Percentiles rank a stretch among this genome's conserved stretches.
These are phyloP conservation scores for Eupithecia pulchellata DNA, from an alignment of 2,888 invertebrate genomes.

Conservation along the genomic window DNA sequence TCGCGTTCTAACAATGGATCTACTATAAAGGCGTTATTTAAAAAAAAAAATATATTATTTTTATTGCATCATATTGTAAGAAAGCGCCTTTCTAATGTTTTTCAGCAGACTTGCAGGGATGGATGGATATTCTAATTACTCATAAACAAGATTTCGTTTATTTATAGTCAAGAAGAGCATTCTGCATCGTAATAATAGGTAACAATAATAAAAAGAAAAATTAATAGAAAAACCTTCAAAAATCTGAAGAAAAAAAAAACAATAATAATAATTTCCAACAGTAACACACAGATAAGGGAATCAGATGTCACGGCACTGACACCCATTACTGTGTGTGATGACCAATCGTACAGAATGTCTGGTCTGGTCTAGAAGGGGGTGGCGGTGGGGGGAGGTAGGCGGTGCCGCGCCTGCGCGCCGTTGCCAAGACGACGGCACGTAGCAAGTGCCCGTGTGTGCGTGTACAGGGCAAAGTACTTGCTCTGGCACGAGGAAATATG, in stretches of 20 bases:
- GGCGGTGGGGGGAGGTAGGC: conserved; percentile 69
- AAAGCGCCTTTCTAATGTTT: not conserved
- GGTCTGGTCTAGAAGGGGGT: conserved; percentile 57
- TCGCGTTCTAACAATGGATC: too few species aligned
- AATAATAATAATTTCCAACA: conserved; percentile 17
- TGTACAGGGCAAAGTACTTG: conserved; percentile 40
- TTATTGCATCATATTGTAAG: not conserved
- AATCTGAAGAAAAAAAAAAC: conserved; percentile 14
- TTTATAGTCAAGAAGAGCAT: not conserved
- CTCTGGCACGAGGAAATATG: conserved; percentile 3
- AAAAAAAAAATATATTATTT: too few species aligned
- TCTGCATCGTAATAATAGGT: not conserved
- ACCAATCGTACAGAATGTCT: conserved; percentile 49
- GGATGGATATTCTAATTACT: not conserved
- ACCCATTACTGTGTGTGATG: conserved; percentile 41
- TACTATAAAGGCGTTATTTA: too few species aligned
- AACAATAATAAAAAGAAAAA: not conserved
- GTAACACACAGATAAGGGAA: conserved; percentile 20
- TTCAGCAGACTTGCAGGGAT: not conserved
- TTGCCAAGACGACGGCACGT: conserved; percentile 88
- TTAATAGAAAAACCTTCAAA: not conserved
- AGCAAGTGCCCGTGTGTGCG: conserved; percentile 67
- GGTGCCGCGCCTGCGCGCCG: conserved; percentile 85
- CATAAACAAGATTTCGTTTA: not conserved
- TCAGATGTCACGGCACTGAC: conserved; percentile 33